Base-by-base conservation (phyloP, 2,113 vertebrate genomes). In the Amphilophus citrinellus region DNA sequence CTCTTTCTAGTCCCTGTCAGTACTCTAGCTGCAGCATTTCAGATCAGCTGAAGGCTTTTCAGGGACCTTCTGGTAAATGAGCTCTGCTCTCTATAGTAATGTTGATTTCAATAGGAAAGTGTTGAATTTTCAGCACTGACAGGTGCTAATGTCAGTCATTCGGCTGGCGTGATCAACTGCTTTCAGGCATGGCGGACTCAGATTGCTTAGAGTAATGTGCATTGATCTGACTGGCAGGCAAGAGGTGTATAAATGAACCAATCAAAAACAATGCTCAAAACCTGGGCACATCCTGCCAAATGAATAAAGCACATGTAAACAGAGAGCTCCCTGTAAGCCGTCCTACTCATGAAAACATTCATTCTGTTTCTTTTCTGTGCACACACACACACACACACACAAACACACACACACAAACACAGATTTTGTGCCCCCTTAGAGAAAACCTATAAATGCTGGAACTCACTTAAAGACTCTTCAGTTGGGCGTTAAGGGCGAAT, bases 381-480 rank as follows among this genome's bases (percentile, higher is more conserved):
- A 15, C 42, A 17, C 47, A 78, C 18, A 58, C 2, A n/a, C 27
- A 63, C 44, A 76, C 56, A 68, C 63, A 15, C 39, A 27, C 44
- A 22, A 22, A 22, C 22, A 22, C 24, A 24, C 24, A 24, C 24
- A 24, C 24, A 27, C 22, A 20, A 7, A 53, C 14, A 39, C 8
- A 35, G 35, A 35, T 39, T 73, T 57, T 32, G n/a, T 39, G 10
- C 59, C 15, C 47, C 61, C 42, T 50, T 61, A 42, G 32, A 57
- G 61, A 63, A 61, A 71, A 50, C 37, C 61, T 24, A n/a, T 75
- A 60, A 76, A 76, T 61, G 57, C 68, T 77, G 20, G 15, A 61
- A 47, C 6, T 35, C 37, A 14, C 71, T 66, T 61, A 61, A 1
- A 73, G 35, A 20, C 9, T 22, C 39, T 56, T 32, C 22, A 50